Evolutionary conservation across 2,888 invertebrate genomes (phyloP).

Genomic region (Hydriomena furcata): DNA sequence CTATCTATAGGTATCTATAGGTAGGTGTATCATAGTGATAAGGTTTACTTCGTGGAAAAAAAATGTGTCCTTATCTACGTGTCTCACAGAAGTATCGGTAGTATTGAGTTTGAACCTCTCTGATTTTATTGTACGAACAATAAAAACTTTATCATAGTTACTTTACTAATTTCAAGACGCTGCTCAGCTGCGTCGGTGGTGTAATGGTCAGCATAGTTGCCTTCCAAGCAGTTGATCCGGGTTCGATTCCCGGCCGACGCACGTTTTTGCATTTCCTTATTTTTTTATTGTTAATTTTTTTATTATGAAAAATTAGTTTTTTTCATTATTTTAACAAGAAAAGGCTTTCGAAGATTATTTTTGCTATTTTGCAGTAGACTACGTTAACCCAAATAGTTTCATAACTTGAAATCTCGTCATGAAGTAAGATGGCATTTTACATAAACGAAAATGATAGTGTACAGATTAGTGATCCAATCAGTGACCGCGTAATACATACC

Average conservation of each 20-base stretch:
- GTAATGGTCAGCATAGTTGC: slow-evolving; percentile 84
- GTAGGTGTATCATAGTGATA: not conserved
- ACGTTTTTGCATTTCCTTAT: slow-evolving; percentile 44
- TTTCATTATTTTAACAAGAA: not conserved
- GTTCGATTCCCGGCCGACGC: slow-evolving; percentile 83
- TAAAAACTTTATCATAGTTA: too few relatives aligned
- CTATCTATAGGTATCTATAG: not conserved
- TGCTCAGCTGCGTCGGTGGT: slow-evolving; percentile 72
- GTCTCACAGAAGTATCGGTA: too few relatives aligned
- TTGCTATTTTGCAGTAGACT: too few relatives aligned
- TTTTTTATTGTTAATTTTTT: not conserved
- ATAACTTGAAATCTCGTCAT: too few relatives aligned
- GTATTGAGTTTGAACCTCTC: too few relatives aligned
- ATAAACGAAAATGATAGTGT: not conserved
- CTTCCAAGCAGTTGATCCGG: slow-evolving; percentile 84
- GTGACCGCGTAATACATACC: too few relatives aligned
- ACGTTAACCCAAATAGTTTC: too few relatives aligned
- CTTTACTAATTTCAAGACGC: not conserved
- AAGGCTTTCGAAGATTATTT: too few relatives aligned
- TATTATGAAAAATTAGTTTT: too few relatives aligned
- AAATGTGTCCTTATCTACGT: too few relatives aligned
- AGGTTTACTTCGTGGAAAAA: not conserved
- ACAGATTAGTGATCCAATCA: slow-evolving; percentile 11
- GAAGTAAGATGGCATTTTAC: too few relatives aligned
- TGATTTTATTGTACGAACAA: too few relatives aligned